Evolutionary conservation across 2,797 vertebrate genomes (phyloP).

Genomic region (Centroberyx gerrardi): DNA sequence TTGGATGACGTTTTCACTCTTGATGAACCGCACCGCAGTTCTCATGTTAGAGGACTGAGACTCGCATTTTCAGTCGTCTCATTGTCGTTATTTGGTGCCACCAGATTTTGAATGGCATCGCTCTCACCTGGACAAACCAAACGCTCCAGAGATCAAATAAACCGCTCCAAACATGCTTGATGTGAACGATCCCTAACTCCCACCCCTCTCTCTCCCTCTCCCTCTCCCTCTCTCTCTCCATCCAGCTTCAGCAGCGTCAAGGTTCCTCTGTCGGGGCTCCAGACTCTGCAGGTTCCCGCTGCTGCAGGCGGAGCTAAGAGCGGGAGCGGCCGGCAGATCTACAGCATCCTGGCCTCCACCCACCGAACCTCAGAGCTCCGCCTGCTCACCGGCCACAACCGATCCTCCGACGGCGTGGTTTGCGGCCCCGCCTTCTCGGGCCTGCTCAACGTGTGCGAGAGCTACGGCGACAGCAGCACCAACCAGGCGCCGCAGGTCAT

Average conservation of each 20-base stretch:
- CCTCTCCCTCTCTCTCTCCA: not conserved
- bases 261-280: constrained; percentile 81
- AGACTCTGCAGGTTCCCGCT: constrained; percentile 70
- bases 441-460: constrained; percentile 85
- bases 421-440: constrained; percentile 79
- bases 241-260: constrained; percentile 82
- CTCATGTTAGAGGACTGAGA: too few species aligned
- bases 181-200: not conserved
- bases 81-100: too few species aligned
- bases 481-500: constrained; percentile 74
- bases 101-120: too few species aligned
- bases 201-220: not conserved
- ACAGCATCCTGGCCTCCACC: constrained; percentile 76
- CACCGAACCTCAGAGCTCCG: constrained; percentile 56
- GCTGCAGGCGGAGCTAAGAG: not conserved
- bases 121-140: too few species aligned
- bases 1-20: too few species aligned
- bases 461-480: constrained; percentile 57
- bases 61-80: too few species aligned
- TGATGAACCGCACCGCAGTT: too few species aligned
- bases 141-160: too few species aligned
- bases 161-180: too few species aligned
- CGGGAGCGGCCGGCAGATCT: constrained; percentile 68
- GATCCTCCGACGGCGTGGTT: not conserved
- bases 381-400: constrained; percentile 75